phyloP scores from a whole-genome alignment of 1,140 invertebrate genomes.

The Latrodectus geometricus region DNA sequence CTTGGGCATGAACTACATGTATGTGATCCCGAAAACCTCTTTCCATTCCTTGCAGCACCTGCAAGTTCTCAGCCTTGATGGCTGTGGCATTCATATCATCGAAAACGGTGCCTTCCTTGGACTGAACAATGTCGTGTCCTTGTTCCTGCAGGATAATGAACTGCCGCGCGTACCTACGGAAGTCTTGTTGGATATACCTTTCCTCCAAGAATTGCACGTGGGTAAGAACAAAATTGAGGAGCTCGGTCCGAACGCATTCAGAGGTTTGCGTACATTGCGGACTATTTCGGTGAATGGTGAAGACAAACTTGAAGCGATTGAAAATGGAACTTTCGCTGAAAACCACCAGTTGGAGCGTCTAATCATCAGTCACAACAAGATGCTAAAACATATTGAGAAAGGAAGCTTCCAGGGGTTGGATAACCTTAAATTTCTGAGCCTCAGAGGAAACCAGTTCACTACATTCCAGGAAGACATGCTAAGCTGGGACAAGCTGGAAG shows the following conservation, averaged over 20 bases:
- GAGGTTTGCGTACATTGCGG: conserved; percentile 58
- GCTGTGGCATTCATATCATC: conserved; percentile 83
- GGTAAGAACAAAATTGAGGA: conserved; percentile 62
- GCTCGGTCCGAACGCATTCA: conserved; percentile 61
- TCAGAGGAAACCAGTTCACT: conserved; percentile 63
- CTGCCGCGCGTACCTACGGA: conserved; percentile 80
- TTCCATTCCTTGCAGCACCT: conserved; percentile 77
- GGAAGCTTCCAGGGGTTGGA: conserved; percentile 79
- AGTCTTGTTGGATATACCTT: conserved; percentile 75
- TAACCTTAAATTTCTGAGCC: conserved; percentile 77
- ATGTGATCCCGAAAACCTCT: conserved; percentile 71
- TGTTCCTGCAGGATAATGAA: conserved; percentile 84
- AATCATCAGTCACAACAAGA: conserved; percentile 72
- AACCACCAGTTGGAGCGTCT: conserved; percentile 76
- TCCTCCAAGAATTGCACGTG: conserved; percentile 64
- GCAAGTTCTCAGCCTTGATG: conserved; percentile 81
- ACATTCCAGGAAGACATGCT: conserved; percentile 57
- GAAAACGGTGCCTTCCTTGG: conserved; percentile 81
- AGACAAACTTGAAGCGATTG: conserved; percentile 66
- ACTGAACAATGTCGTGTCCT: conserved; percentile 77
- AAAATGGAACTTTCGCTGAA: conserved; percentile 67
- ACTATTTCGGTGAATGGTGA: conserved; percentile 66
- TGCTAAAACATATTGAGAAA: conserved; percentile 72
- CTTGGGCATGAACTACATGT: conserved; percentile 84
- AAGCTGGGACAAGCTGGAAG: conserved; percentile 63